Conservation (phyloP, 1,140 invertebrate genomes). For the Drosophila lowei region DNA sequence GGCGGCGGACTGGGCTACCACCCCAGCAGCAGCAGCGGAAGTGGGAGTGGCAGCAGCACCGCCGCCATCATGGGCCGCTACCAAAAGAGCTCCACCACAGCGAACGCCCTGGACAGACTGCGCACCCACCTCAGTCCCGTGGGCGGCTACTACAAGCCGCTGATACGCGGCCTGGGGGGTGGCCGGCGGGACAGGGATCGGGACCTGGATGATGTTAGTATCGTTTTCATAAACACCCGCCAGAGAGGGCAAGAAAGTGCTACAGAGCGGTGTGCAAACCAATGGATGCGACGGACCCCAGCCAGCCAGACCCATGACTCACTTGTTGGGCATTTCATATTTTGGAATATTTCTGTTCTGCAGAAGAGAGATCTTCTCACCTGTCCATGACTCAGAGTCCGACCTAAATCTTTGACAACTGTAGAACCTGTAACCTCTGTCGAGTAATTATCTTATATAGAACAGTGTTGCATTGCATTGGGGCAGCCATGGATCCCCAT, state of each 20-base stretch:
- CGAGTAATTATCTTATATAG: slow-evolving; percentile 22
- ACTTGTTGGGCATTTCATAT: slow-evolving; percentile 1
- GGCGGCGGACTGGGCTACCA: slow-evolving; percentile 55
- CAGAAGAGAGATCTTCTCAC: slow-evolving; percentile 46
- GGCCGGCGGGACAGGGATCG: slow-evolving; percentile 40
- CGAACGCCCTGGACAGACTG: slow-evolving; percentile 77
- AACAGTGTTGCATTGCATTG: slow-evolving; percentile 14
- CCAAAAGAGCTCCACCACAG: slow-evolving; percentile 77
- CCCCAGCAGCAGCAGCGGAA: slow-evolving; percentile 33
- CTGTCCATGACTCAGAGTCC: slow-evolving; percentile 53
- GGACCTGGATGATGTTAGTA: slow-evolving; percentile 80
- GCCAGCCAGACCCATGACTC: slow-evolving; percentile 24
- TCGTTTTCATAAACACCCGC: slow-evolving; percentile 34
- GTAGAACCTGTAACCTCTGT: slow-evolving; percentile 20
- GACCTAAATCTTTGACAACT: slow-evolving; percentile 63
- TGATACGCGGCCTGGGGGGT: slow-evolving; percentile 69
- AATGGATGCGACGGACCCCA: slow-evolving; percentile 15
- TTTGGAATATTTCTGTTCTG: slow-evolving; percentile 15
- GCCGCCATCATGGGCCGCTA: slow-evolving; percentile 63
- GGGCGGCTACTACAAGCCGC: slow-evolving; percentile 78
- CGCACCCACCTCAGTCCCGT: slow-evolving; percentile 81
- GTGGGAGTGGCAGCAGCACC: slow-evolving; percentile 35
- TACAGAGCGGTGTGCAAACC: slow-evolving; percentile 44
- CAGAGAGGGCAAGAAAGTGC: not conserved
- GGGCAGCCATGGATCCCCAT: slow-evolving; percentile 6